These are phyloP conservation scores for Nibea coibor DNA, from an alignment of 2,113 vertebrate genomes.

Conservation along the genomic window DNA sequence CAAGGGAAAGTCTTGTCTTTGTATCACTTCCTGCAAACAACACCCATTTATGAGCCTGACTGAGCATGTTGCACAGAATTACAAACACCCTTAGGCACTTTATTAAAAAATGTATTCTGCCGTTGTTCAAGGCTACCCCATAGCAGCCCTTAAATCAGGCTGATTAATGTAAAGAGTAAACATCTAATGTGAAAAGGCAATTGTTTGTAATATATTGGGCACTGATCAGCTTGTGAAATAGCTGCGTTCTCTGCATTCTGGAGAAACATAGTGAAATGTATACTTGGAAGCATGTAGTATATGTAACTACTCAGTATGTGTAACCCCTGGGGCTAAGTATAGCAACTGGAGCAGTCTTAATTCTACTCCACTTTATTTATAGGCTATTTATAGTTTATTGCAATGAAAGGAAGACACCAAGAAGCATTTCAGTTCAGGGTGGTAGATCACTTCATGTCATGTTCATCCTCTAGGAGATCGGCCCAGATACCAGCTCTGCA, in stretches of 20 bases:
- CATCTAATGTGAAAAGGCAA: background rate
- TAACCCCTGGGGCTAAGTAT: constrained; percentile 33
- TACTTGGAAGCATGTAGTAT: background rate
- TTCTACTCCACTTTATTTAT: constrained; percentile 49
- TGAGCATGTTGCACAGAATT: constrained; percentile 36
- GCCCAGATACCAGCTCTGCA: background rate
- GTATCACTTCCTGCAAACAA: constrained; percentile 21
- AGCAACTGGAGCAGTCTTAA: constrained; percentile 68
- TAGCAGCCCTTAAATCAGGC: background rate
- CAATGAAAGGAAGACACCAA: constrained; percentile 6
- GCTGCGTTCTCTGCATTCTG: background rate
- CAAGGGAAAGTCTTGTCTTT: constrained; percentile 6
- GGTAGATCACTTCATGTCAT: constrained; percentile 2
- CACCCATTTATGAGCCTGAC: constrained; percentile 51
- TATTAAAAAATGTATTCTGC: constrained; percentile 40
- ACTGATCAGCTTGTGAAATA: background rate
- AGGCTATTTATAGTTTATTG: constrained; percentile 39
- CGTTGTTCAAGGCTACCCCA: constrained; percentile 12
- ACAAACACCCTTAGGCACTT: constrained; percentile 36
- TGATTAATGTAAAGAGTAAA: background rate
- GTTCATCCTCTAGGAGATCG: constrained; percentile 8
- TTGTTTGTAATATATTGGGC: background rate
- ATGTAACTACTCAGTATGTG: background rate
- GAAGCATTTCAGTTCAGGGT: constrained; percentile 7
- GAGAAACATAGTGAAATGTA: constrained; percentile 13